A percentile compares a stretch with the other conserved stretches of the same genome.
phyloP scores from a whole-genome alignment of 2,113 vertebrate genomes.

The Numenius arquata region DNA sequence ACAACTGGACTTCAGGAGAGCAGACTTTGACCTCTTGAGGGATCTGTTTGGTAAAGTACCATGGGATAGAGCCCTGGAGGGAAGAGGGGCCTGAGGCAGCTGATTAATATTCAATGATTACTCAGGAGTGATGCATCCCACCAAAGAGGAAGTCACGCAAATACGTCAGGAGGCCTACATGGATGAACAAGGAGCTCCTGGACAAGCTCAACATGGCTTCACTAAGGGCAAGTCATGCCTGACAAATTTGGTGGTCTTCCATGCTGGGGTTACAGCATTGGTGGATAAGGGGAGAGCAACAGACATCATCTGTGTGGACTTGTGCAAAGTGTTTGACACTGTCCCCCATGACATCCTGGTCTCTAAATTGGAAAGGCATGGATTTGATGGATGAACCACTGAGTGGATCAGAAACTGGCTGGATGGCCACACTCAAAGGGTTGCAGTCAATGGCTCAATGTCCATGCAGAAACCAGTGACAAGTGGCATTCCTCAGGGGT shows the following conservation, averaged over 20 bases:
- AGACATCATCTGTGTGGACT: background rate
- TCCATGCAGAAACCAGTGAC: background rate
- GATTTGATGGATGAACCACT: background rate
- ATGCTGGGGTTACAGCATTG: background rate
- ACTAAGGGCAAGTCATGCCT: background rate
- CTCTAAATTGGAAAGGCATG: background rate
- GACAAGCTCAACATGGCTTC: background rate
- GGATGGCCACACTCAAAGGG: background rate
- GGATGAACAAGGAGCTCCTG: background rate
- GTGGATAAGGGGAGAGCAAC: background rate
- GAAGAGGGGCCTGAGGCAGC: background rate
- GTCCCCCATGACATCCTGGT: background rate
- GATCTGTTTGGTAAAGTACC: background rate
- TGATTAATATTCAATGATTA: background rate
- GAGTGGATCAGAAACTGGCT: background rate
- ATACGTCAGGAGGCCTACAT: background rate
- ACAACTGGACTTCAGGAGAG: background rate
- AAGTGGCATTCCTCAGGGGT: background rate
- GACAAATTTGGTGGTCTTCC: background rate
- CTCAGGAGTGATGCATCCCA: background rate
- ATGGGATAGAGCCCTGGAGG: background rate
- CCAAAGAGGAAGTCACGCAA: background rate
- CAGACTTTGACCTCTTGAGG: background rate
- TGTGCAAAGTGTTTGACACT: background rate
- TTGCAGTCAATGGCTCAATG: background rate